phyloP scores from a whole-genome alignment of 2,797 vertebrate species.

The Intellagama lesueurii region DNA sequence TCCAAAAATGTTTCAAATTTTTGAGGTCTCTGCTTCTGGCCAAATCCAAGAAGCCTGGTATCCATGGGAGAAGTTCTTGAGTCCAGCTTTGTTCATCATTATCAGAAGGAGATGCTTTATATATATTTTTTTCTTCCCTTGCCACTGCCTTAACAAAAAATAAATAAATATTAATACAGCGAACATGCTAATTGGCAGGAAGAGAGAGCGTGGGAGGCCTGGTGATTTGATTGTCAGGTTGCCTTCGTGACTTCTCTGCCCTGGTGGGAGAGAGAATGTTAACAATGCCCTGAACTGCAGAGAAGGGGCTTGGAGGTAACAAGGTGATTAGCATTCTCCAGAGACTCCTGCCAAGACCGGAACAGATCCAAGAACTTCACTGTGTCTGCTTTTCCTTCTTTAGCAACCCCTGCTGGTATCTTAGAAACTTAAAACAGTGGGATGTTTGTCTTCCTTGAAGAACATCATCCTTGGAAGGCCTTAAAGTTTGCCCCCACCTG shows the following conservation, averaged over 20 bases:
- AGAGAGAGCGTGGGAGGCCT: neutral
- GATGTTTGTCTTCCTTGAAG: neutral
- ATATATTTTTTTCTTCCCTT: neutral
- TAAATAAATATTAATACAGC: slow-evolving; percentile 9
- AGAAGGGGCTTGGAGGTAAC: neutral
- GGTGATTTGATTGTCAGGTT: neutral
- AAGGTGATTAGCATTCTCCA: neutral
- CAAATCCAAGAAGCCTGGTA: neutral
- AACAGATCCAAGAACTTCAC: neutral
- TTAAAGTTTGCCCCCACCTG: too few species aligned
- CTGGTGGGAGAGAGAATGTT: neutral
- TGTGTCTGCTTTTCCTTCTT: neutral
- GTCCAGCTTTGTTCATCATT: neutral
- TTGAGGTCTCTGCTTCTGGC: neutral
- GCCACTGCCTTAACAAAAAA: slow-evolving; percentile 6
- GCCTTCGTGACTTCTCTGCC: fast-evolving
- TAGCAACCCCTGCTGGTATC: fast-evolving
- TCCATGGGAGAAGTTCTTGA: neutral
- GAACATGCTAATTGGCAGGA: neutral
- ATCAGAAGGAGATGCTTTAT: neutral
- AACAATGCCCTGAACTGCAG: fast-evolving
- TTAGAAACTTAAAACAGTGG: neutral
- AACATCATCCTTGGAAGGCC: too few species aligned
- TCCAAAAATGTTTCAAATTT: neutral
- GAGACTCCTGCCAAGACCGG: too few species aligned